phyloP scores from a whole-genome alignment of 1,140 invertebrate genomes.

The Drosophila bipectinata region DNA sequence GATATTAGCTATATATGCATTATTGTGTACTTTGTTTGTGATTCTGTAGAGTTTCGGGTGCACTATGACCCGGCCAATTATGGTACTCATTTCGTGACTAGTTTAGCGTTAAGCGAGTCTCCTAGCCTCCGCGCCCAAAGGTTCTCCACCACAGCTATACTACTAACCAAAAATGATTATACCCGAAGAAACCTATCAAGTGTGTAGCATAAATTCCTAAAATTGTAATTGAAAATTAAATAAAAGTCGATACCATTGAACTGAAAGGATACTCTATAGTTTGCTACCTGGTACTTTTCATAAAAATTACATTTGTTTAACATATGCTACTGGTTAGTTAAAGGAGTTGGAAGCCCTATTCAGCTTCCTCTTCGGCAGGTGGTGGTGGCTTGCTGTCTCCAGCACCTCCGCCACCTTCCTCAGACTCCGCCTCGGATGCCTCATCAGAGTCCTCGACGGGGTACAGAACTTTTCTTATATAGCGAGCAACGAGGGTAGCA shows the following conservation, averaged over 20 bases:
- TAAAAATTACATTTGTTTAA: too few relatives aligned
- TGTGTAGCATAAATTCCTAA: slow-evolving; percentile 62
- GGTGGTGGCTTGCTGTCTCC: slow-evolving; percentile 18
- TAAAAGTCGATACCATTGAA: slow-evolving; percentile 43
- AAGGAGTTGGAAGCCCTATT: background rate
- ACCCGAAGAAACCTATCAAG: slow-evolving; percentile 40
- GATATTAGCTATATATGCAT: slow-evolving; percentile 51
- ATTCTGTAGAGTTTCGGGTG: slow-evolving; percentile 58
- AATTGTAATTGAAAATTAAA: slow-evolving; percentile 46
- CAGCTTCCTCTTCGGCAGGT: background rate
- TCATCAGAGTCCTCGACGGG: slow-evolving; percentile 1
- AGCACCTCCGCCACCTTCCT: background rate
- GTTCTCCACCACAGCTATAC: slow-evolving; percentile 39
- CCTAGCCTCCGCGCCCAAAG: slow-evolving; percentile 38
- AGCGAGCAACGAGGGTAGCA: slow-evolving; percentile 33
- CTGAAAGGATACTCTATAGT: slow-evolving; percentile 2
- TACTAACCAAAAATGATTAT: slow-evolving; percentile 39
- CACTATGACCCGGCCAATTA: slow-evolving; percentile 28
- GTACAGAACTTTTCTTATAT: slow-evolving; percentile 45
- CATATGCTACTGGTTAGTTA: too few relatives aligned
- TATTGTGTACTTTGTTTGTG: slow-evolving; percentile 66
- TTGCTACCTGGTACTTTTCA: too few relatives aligned
- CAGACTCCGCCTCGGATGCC: background rate
- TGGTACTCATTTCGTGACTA: slow-evolving; percentile 54
- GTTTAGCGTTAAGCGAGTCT: slow-evolving; percentile 60